Percentiles rank a stretch among this genome's conserved stretches.
Evolutionary conservation across 1,140 invertebrate species (phyloP).

Genomic region (Papilio xuthus): DNA sequence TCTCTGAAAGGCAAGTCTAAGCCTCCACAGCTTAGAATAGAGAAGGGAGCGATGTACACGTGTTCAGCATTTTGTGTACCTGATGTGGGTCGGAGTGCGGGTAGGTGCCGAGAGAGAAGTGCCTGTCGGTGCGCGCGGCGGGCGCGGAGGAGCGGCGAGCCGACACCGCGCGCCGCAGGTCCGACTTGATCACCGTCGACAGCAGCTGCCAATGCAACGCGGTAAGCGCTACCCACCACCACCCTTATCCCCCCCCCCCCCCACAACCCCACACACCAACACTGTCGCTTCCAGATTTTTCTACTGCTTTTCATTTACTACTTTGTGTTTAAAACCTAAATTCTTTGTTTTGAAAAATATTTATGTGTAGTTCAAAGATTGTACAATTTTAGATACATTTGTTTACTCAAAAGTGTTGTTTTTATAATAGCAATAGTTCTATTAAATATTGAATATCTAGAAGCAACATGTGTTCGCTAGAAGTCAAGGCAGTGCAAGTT

Average conservation of each 20-base stretch:
- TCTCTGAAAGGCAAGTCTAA: too few species aligned
- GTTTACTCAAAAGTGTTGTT: too few species aligned
- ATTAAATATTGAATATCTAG: background rate
- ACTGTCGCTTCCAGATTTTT: slow-evolving; percentile 8
- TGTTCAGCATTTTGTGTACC: slow-evolving; percentile 42
- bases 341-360: background rate
- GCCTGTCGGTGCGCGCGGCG: slow-evolving; percentile 58
- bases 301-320: background rate
- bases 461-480: slow-evolving; percentile 31
- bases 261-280: slow-evolving; percentile 9
- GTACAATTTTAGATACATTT: too few species aligned
- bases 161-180: slow-evolving; percentile 87
- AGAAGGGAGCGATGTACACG: background rate
- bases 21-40: background rate
- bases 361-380: too few species aligned
- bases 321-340: background rate
- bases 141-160: slow-evolving; percentile 78
- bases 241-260: slow-evolving; percentile 26
- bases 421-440: background rate
- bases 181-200: slow-evolving; percentile 90
- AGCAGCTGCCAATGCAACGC: slow-evolving; percentile 84
- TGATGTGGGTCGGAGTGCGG: slow-evolving; percentile 59
- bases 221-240: slow-evolving; percentile 21
- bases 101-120: slow-evolving; percentile 55
- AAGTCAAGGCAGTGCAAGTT: slow-evolving; percentile 34